Percentiles rank a stretch among this genome's conserved stretches.
Conservation (phyloP, 2,797 vertebrate genomes). For the Leptodactylus fallax region DNA sequence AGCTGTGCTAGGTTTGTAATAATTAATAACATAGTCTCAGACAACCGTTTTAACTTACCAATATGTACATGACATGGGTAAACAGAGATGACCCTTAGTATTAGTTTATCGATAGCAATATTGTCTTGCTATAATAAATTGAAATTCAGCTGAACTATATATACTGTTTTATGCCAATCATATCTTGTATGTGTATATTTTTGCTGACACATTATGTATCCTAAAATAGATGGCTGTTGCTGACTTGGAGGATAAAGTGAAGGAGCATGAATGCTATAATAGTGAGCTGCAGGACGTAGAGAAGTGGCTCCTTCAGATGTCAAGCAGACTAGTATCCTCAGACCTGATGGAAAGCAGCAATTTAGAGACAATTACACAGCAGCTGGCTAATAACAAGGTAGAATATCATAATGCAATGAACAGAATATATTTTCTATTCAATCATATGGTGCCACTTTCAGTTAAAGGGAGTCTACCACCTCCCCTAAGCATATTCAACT, state of each 20-base stretch:
- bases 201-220: neutral
- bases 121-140: neutral
- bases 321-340: conserved; percentile 89
- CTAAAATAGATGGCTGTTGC: conserved; percentile 78
- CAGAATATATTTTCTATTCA: neutral
- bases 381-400: conserved; percentile 96
- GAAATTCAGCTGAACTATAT: neutral
- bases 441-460: neutral
- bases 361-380: conserved; percentile 91
- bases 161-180: neutral
- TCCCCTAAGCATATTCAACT: no score
- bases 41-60: no score
- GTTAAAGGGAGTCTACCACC: neutral
- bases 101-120: neutral
- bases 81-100: no score
- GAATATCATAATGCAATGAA: neutral
- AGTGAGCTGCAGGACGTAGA: conserved; percentile 94
- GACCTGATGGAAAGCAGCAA: conserved; percentile 84
- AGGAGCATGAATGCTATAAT: conserved; percentile 92
- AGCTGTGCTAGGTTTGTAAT: no score
- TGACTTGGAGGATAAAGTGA: conserved; percentile 85
- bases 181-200: neutral
- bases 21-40: no score
- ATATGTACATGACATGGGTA: no score
- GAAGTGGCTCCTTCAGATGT: conserved; percentile 96